These are phyloP conservation scores for Brachyptera putata DNA, from an alignment of 2,888 invertebrate genomes.

Conservation along the genomic window DNA sequence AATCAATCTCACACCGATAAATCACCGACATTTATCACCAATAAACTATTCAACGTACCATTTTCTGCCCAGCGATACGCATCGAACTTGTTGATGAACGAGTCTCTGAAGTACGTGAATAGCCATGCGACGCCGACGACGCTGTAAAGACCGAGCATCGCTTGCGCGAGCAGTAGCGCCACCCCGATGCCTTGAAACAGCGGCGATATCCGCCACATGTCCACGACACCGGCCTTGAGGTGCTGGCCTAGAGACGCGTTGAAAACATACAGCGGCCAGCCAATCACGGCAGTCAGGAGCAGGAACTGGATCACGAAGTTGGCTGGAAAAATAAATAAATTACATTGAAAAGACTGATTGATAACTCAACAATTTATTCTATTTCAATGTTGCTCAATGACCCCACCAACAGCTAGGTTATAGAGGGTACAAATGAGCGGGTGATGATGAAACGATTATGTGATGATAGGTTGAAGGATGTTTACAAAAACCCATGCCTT, in stretches of 20 bases:
- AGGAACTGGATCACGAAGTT: constrained; percentile 87
- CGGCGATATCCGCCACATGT: constrained; percentile 92
- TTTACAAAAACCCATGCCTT: no score
- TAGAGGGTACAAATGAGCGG: no score
- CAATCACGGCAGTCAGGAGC: constrained; percentile 72
- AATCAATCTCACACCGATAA: no score
- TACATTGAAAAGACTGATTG: no score
- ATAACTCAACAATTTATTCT: no score
- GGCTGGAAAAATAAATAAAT: constrained; percentile 56
- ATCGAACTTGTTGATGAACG: constrained; percentile 72
- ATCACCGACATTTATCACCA: no score
- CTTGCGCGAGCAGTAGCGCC: constrained; percentile 72
- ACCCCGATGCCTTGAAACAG: constrained; percentile 83
- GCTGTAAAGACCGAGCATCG: constrained; percentile 79
- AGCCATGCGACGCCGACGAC: constrained; percentile 88
- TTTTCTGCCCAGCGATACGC: constrained; percentile 77
- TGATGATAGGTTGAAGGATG: no score
- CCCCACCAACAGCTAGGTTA: no score
- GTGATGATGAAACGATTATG: no score
- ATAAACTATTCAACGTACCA: constrained; percentile 46
- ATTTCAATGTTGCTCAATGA: no score
- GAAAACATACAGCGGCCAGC: constrained; percentile 79
- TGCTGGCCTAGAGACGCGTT: constrained; percentile 83
- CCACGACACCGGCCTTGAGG: constrained; percentile 76
- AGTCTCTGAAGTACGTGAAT: constrained; percentile 80